Percentiles rank a stretch among this genome's conserved stretches.
phyloP scores from a whole-genome alignment of 1,140 invertebrate genomes.

The Penaeus japonicus region DNA sequence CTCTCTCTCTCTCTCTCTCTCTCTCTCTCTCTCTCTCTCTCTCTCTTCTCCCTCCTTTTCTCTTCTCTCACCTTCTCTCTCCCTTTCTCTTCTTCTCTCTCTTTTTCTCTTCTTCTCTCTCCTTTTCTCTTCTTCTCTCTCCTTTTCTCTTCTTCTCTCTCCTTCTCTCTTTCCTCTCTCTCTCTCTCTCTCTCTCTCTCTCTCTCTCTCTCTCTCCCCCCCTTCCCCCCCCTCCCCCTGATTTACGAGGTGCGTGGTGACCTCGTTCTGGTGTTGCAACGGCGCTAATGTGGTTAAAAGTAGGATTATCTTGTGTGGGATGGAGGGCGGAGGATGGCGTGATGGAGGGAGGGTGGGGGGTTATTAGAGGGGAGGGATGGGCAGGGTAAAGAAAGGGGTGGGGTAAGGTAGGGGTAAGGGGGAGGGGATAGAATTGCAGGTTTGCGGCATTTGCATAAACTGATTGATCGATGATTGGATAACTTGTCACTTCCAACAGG shows the following conservation, averaged over 20 bases:
- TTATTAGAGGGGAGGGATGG: not conserved
- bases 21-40: too few relatives aligned
- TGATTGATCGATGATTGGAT: too few relatives aligned
- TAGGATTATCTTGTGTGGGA: not conserved
- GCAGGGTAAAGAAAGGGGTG: not conserved
- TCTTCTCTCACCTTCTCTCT: not conserved
- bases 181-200: constrained; percentile 17
- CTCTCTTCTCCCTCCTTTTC: not conserved
- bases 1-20: too few relatives aligned
- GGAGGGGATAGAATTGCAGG: not conserved
- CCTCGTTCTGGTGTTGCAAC: too few relatives aligned
- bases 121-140: not conserved
- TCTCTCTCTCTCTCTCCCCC: not conserved
- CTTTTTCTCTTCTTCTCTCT: not conserved
- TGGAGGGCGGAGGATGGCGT: constrained; percentile 31
- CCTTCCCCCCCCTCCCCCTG: not conserved
- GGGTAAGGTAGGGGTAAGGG: not conserved
- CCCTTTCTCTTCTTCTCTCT: not conserved
- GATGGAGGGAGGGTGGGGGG: not conserved
- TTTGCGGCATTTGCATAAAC: too few relatives aligned
- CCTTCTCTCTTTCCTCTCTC: not conserved
- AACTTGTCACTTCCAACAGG: too few relatives aligned
- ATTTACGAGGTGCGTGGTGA: not conserved
- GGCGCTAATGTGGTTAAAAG: too few relatives aligned
- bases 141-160: not conserved